A percentile compares a stretch with the other conserved stretches of the same genome.
These are phyloP conservation scores for Sprattus sprattus DNA, from an alignment of 2,113 vertebrate species.

Conservation along the genomic window DNA sequence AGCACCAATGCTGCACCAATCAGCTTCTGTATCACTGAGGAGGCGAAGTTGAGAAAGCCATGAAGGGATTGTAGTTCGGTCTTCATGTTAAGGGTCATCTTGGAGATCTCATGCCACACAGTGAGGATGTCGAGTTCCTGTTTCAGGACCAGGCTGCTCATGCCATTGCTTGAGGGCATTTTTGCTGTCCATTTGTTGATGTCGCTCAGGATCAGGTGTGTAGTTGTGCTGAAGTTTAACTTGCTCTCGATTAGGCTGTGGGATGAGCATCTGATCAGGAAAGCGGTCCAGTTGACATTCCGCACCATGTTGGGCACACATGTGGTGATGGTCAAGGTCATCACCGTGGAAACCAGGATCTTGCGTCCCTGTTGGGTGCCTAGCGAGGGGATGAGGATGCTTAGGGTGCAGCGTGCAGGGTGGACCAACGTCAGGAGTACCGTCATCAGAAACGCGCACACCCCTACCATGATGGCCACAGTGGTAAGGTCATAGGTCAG, in stretches of 20 bases:
- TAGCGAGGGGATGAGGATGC: conserved; percentile 66
- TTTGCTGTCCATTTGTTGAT: neutral
- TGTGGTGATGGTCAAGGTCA: conserved; percentile 60
- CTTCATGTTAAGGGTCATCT: neutral
- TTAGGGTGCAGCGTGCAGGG: conserved; percentile 75
- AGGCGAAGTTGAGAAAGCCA: neutral
- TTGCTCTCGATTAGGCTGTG: conserved; percentile 68
- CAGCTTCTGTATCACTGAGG: conserved; percentile 15
- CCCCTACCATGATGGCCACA: neutral
- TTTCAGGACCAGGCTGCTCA: neutral
- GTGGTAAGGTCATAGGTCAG: conserved; percentile 59
- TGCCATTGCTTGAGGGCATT: neutral
- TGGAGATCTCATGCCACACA: neutral
- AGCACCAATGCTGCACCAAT: conserved; percentile 2
- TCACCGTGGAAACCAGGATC: conserved; percentile 70
- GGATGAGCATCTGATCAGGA: conserved; percentile 70
- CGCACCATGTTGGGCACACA: conserved; percentile 68
- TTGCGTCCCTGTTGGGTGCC: conserved; percentile 74
- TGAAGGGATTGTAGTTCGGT: neutral
- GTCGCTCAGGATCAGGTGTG: conserved; percentile 41
- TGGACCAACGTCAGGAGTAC: conserved; percentile 67
- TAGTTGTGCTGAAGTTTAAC: conserved; percentile 65
- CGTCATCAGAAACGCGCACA: conserved; percentile 61
- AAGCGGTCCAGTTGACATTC: conserved; percentile 64
- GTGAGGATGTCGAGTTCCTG: neutral